Evolutionary conservation across 92 coral and sea anemone species (phyloP), one percentile per base, ranked within the genome.

Genomic region (Bergia puertoricense): DNA sequence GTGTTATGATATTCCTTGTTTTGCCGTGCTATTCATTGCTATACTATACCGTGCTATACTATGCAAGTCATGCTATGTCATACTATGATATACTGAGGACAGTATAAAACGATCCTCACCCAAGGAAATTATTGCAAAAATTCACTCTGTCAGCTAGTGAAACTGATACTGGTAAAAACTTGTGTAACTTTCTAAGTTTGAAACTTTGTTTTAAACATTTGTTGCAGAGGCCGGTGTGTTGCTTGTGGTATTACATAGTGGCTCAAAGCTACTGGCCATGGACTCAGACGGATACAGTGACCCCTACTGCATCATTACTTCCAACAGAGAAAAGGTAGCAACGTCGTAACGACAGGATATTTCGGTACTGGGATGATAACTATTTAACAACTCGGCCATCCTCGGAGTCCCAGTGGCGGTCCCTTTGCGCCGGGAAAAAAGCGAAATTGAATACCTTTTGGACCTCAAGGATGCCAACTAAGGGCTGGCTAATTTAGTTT

Each of bases 221-320:
- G 42, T 3, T 45, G 11, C 72, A 96, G 98, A 90, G 65, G 81
- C 98, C 20, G 98, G 98, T 50, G 89, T 96, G 86, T 89, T 96
- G 43, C 96, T 96, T 10, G 91, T 96, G 41, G 98, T 92, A 16
- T 88, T 96, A 43, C 98, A 96, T 62, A 91, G 98, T 67, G 98
- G 98, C 2, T 93, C 96, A 5, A 90, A 94, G 74, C 89, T 96
- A 22, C 66, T 96, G 75, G 91, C 98, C 7, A 94, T 96, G 97
- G 98, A 96, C 72, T 94, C 96, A 1, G 98, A 96, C 42, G 98
- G 98, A 6, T 94, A 88, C 88, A 96, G 98, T 44, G 98, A 96
- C 57, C 98, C 98, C 14, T 96, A 96, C 90, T 96, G 98, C 66
- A 94, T 96, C 57, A 85, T 96, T 38, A 86, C 97, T 13, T 86